Evolutionary conservation across 92 coral and sea anemone species (phyloP), one percentile per base, ranked within the genome.

Genomic region (Micromussa lordhowensis): DNA sequence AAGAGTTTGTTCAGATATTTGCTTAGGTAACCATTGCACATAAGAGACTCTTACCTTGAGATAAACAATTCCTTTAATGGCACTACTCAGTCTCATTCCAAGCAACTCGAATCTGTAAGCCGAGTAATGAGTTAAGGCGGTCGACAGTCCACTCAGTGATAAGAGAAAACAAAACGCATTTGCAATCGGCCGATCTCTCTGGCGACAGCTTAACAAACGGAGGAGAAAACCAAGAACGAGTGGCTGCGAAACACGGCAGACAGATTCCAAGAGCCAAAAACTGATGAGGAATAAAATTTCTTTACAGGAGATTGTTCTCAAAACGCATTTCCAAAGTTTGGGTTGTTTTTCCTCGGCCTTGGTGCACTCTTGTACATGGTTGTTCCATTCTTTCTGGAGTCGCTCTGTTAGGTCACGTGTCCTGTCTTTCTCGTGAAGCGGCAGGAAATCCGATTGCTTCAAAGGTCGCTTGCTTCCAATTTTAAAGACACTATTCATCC

Each of bases 391-490:
- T 32, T 3, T 17, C 69, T 81, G 85, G 40, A 81, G 85, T 64
- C 36, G 74, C 26, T 66, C 85, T 7, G 87, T 84, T 26, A 84
- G 53, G 49, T 74, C 79, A 51, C 80, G 68, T 49, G 87, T 84
- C 54, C 70, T 74, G 87, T 84, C 87, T 28, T 84, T 30, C 32
- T 84, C 87, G 34, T 58, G 87, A 12, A 84, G 87, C 24, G 87
- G 80, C 4, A 84, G 68, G 64, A 84, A 84, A 72, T 84, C 87
- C 15, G 87, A 72, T 51, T 84, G 79, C 22, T 71, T 74, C 44
- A 84, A 26, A 29, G 87, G 80, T 49, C 87, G 78, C 80, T 84
- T 71, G 68, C 69, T 74, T 51, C 87, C 87, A 14, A 26, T 51
- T 84, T 26, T 49, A 29, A 84, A 84, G 32, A 71, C 32, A 24